Evolutionary conservation across 2,113 vertebrate genomes (phyloP).

Genomic region (Passer montanus): DNA sequence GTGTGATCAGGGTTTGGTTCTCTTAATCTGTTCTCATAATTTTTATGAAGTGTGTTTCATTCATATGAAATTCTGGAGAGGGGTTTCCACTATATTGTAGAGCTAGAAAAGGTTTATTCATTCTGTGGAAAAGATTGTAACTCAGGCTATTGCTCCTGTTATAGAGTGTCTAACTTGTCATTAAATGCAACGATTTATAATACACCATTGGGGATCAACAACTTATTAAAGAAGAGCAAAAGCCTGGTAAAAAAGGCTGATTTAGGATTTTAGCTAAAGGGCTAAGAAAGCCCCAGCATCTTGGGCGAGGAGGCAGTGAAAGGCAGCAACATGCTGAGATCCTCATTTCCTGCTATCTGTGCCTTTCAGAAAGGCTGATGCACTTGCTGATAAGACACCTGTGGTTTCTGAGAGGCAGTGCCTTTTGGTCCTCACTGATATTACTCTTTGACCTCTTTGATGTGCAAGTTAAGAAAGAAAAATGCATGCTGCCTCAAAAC

Average conservation of each 20-base stretch:
- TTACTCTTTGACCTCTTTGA: not conserved
- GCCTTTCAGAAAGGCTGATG: slow-evolving; percentile 3
- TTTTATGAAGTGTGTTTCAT: not conserved
- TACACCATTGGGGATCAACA: not conserved
- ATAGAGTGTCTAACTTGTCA: not conserved
- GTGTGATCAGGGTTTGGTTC: not conserved
- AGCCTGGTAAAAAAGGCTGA: not conserved
- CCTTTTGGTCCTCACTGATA: not conserved
- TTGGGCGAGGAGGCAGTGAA: not conserved
- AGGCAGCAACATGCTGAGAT: not conserved
- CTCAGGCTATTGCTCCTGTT: not conserved
- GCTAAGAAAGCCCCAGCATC: not conserved
- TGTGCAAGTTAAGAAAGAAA: not conserved
- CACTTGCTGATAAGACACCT: not conserved
- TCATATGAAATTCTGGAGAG: not conserved
- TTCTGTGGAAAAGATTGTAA: not conserved
- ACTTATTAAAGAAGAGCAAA: not conserved
- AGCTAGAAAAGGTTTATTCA: not conserved
- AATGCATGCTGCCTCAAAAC: not conserved
- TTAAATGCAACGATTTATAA: not conserved
- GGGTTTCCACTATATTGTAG: not conserved
- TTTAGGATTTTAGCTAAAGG: not conserved
- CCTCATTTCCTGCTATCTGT: not conserved
- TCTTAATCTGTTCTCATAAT: not conserved
- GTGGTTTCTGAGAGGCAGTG: not conserved